These are phyloP conservation scores for Scortum barcoo DNA, from an alignment of 2,113 vertebrate genomes.

Conservation along the genomic window DNA sequence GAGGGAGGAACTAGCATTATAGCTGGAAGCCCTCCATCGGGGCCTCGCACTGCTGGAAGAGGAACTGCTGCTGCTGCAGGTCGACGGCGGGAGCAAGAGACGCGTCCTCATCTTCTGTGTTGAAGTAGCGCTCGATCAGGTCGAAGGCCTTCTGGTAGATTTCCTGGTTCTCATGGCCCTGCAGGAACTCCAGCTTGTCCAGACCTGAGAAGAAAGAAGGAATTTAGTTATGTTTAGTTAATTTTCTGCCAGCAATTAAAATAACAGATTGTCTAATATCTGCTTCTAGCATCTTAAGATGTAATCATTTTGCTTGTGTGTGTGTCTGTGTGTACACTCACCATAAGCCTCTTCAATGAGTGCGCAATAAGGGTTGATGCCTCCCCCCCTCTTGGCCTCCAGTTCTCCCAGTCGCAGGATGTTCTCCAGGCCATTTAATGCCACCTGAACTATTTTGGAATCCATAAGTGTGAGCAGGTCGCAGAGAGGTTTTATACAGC, in stretches of 20 bases:
- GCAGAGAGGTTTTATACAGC: conserved; percentile 97
- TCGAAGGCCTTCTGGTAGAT: conserved; percentile 99
- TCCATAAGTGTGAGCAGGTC: conserved; percentile 99
- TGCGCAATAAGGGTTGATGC: conserved; percentile 97
- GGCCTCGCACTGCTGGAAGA: conserved; percentile 98
- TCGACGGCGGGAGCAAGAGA: conserved; percentile 96
- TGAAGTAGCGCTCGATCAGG: conserved; percentile 98
- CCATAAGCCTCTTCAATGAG: conserved; percentile 98
- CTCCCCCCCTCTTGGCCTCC: conserved; percentile 93
- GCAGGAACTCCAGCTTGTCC: conserved; percentile 98
- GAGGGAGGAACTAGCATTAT: conserved; percentile 82
- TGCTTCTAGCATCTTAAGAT: not conserved
- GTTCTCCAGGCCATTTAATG: conserved; percentile 96
- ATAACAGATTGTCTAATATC: not conserved
- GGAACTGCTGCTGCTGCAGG: conserved; percentile 96
- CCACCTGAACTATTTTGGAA: conserved; percentile 98
- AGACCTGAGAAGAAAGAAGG: conserved; percentile 84
- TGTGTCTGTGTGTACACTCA: conserved; percentile 70
- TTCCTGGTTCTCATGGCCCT: conserved; percentile 98
- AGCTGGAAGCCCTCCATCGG: conserved; percentile 99
- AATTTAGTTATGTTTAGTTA: not conserved
- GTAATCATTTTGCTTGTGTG: not conserved
- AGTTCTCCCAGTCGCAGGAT: conserved; percentile 96
- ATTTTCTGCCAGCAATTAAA: not conserved
- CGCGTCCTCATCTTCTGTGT: conserved; percentile 95